Base-by-base conservation (phyloP, 1,140 invertebrate genomes). In the Platyscapa corneri region DNA sequence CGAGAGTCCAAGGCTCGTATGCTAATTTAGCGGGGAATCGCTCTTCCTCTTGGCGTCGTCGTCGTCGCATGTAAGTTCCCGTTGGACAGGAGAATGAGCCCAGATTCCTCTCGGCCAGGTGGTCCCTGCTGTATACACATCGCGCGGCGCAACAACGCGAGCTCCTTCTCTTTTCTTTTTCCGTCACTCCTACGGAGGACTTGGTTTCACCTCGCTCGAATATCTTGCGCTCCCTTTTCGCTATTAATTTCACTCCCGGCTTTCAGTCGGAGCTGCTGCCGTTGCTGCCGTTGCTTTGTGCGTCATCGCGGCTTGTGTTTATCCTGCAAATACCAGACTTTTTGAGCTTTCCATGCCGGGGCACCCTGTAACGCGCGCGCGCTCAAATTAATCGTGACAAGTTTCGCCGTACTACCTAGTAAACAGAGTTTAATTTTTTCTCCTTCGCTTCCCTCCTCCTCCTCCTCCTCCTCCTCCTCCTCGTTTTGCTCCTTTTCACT, bases 11-110 rank as follows among this genome's bases (percentile, higher is more conserved):
- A 87, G 39, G 75, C 46, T 84, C 80, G 85, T 90, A 90, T 90
- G 89, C 86, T 90, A 90, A 90, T 90, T 90, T 86, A 89, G 30
- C 77, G 67, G 83, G 65, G 87, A 88, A 89, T 87, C 72, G 72
- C 60, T 85, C 76, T 87, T 85, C 77, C 60, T 83, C 87, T 34
- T 30, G 16, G 67, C 80, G 67, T 67, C 37, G 79, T 34, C 18
- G 16, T 46, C 80, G 67, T 67, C 37, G 79, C 27, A 46, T 67
- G 84, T 86, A 79, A 83, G 80, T 84, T 85, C 72, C 86, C 75
- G 81, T 65, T 53, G 76, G 87, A 89, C 89, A 88, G 88, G 87
- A 90, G 89, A 90, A 90, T 90, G 89, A 90, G 88, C 12, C 72
- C 86, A 88, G 89, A 88, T 84, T 87, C 85, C 81, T 86, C 79